phyloP scores from a whole-genome alignment of 2,888 invertebrate species.

The Pyrochroa serraticornis region DNA sequence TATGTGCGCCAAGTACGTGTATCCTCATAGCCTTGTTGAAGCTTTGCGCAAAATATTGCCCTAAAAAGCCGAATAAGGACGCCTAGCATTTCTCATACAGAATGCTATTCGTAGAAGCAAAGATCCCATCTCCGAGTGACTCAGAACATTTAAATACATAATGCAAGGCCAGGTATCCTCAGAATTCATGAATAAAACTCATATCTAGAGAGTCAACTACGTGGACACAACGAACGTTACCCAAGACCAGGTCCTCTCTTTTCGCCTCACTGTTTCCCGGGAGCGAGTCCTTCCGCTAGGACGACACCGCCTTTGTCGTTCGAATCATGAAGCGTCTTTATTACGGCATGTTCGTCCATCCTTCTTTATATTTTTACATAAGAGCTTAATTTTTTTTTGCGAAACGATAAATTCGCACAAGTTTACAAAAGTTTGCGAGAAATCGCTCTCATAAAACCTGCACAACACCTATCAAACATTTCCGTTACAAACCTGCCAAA shows the following conservation, averaged over 20 bases:
- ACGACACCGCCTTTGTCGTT: conserved; percentile 31
- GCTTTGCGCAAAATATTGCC: conserved; percentile 5
- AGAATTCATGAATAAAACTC: conserved; percentile 52
- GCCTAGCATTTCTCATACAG: conserved; percentile 32
- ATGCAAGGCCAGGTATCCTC: conserved; percentile 51
- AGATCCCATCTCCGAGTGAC: conserved; percentile 38
- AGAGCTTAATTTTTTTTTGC: conserved; percentile 33
- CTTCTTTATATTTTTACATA: conserved; percentile 32
- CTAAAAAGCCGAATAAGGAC: conserved; percentile 8
- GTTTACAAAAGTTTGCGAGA: too few species aligned
- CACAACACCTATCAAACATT: too few species aligned
- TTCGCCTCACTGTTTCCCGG: conserved; percentile 8
- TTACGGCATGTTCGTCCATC: conserved; percentile 22
- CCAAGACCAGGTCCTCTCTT: conserved; percentile 10
- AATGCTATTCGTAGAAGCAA: conserved; percentile 31
- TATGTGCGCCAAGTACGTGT: too few species aligned
- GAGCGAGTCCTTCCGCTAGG: conserved; percentile 6
- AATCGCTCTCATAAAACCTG: too few species aligned
- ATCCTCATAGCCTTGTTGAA: conserved; percentile 1
- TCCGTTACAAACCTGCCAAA: too few species aligned
- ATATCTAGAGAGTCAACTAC: conserved; percentile 40
- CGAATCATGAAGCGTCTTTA: conserved; percentile 38
- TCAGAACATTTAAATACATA: conserved; percentile 53
- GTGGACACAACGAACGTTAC: conserved; percentile 26
- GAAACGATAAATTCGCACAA: conserved; percentile 27